A percentile compares a stretch with the other conserved stretches of the same genome.
Evolutionary conservation across 2,888 invertebrate genomes (phyloP).

Genomic region (Dryocosmus kuriphilus): DNA sequence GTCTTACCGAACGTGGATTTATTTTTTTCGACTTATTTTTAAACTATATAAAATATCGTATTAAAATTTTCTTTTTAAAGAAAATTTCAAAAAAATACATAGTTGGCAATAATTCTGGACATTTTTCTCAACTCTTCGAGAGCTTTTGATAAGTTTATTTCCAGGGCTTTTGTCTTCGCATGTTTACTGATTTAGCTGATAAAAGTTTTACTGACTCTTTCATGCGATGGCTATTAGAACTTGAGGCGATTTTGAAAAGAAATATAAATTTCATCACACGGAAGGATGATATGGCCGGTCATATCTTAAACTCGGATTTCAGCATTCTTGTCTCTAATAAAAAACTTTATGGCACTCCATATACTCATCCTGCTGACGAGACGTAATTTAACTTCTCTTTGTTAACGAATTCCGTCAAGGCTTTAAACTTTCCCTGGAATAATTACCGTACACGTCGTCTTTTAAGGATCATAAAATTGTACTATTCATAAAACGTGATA

Average conservation of each 20-base stretch:
- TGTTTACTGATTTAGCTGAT: neutral
- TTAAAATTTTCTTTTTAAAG: too few relatives aligned
- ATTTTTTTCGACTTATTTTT: too few relatives aligned
- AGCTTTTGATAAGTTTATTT: too few relatives aligned
- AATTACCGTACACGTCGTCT: slow-evolving; percentile 32
- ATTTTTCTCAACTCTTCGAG: too few relatives aligned
- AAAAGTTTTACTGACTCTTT: neutral
- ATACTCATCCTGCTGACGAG: slow-evolving; percentile 21
- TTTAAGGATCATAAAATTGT: slow-evolving; percentile 31
- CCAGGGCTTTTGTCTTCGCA: neutral
- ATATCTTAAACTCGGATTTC: slow-evolving; percentile 20
- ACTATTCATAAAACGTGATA: slow-evolving; percentile 38
- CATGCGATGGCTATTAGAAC: neutral
- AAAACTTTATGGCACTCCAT: slow-evolving; percentile 20
- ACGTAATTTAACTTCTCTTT: slow-evolving; percentile 22
- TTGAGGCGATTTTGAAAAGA: neutral
- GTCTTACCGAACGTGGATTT: too few relatives aligned
- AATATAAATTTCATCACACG: neutral
- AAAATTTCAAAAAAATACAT: too few relatives aligned
- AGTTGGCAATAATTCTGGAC: too few relatives aligned
- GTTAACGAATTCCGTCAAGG: slow-evolving; percentile 24
- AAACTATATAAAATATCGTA: too few relatives aligned
- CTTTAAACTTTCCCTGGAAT: slow-evolving; percentile 31
- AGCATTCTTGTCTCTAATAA: slow-evolving; percentile 28
- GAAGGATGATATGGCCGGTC: neutral